Evolutionary conservation across 2,888 invertebrate genomes (phyloP), one percentile per base, ranked within the genome.

Genomic region (Microctonus brassicae): DNA sequence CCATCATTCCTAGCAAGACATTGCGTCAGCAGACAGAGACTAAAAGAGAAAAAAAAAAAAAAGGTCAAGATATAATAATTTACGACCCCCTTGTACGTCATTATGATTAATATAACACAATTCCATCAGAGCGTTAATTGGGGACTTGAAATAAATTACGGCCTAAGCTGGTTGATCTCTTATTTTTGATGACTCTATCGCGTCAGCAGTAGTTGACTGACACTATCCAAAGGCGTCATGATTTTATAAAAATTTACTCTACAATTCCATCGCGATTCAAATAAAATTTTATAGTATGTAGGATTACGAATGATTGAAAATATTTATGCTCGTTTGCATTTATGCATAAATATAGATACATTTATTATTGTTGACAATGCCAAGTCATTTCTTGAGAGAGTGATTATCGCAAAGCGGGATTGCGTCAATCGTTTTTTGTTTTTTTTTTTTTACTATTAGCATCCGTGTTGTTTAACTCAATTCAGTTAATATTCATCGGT

Each of bases 371-470:
- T 55, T 55, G 55, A 26, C 55, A 26, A 55, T 26, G n/a, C 26
- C 55, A 55, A 22, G 55, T 55, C 55, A 24, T 10, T 55, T 4
- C 17, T 47, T 47, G 47, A 17, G 36, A 39, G 24, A 73, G 77
- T 66, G 65, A 73, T 79, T 79, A 80, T 79, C 81, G 73, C 75
- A 65, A 72, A 74, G 74, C 75, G 73, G 70, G 77, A 76, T 81
- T 85, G 75, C 85, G 85, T 85, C 85, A 85, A 83, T 84, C 79
- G 81, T 82, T 81, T 83, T 83, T n/a, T n/a, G n/a, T n/a, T 80
- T 82, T 61, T 39, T 58, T n/a, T 80, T 82, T 61, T 39, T 58
- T 47, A 34, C 20, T 58, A 47, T 47, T 20, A 33, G 13, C 57
- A 60, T 64, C 34, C 47, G 36, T 42, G 33, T 9, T 63, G n/a